Percentiles rank a stretch among this genome's conserved stretches.
phyloP scores from a whole-genome alignment of 2,797 vertebrate species.

The Enteromius unitaeniatus region DNA sequence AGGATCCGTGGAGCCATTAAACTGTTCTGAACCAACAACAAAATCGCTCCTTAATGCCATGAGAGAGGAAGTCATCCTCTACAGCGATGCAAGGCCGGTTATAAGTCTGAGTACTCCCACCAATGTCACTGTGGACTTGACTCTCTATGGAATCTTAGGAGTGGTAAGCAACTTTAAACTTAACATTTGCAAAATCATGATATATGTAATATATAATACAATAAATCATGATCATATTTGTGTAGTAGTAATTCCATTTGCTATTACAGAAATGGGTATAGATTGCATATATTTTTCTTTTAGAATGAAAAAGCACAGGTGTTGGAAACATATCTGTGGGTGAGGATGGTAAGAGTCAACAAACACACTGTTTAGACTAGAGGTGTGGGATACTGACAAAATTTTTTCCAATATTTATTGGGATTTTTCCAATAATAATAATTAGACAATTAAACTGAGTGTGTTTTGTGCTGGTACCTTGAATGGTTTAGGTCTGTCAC shows the following conservation, averaged over 20 bases:
- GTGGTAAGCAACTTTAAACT: constrained; percentile 55
- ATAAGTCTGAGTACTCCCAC: constrained; percentile 54
- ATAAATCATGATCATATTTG: background rate
- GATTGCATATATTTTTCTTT: constrained; percentile 8
- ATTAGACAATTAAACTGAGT: background rate
- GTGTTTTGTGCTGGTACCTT: background rate
- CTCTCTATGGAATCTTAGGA: constrained; percentile 64
- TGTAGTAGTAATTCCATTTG: background rate
- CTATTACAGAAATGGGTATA: background rate
- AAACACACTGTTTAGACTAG: background rate
- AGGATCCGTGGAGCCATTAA: constrained; percentile 15
- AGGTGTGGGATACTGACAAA: background rate
- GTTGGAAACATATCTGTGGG: constrained; percentile 74
- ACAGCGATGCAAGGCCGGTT: constrained; percentile 59
- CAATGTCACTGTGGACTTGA: constrained; percentile 62
- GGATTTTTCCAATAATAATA: background rate
- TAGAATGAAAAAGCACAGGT: constrained; percentile 77
- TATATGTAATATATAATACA: too few species aligned
- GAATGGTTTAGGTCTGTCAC: background rate
- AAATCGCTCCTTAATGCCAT: constrained; percentile 49
- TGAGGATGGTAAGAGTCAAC: constrained; percentile 64
- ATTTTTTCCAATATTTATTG: background rate
- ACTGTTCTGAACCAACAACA: constrained; percentile 54
- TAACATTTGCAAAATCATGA: background rate
- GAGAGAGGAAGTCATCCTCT: constrained; percentile 47